Evolutionary conservation across 2,797 vertebrate genomes (phyloP).

Genomic region (Pangasius krempfi): DNA sequence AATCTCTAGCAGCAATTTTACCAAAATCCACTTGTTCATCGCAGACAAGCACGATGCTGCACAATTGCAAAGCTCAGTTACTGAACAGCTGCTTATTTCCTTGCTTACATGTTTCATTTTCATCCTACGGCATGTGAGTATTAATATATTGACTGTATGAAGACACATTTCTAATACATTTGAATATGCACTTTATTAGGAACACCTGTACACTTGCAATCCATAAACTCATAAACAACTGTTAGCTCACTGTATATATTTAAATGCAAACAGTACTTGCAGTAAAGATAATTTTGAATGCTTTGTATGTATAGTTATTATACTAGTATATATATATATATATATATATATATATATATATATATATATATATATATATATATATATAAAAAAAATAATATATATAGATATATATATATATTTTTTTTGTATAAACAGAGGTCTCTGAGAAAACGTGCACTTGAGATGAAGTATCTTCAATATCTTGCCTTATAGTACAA

Average conservation of each 20-base stretch:
- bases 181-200: background rate
- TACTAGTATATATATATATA: too few species aligned
- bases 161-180: background rate
- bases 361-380: too few species aligned
- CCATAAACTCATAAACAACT: too few species aligned
- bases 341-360: too few species aligned
- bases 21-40: background rate
- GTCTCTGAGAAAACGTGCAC: too few species aligned
- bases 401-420: too few species aligned
- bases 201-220: background rate
- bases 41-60: background rate
- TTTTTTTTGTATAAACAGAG: too few species aligned
- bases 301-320: background rate
- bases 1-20: too few species aligned
- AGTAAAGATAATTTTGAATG: background rate
- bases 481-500: background rate
- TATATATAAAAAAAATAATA: too few species aligned
- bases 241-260: background rate
- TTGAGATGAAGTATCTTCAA: background rate
- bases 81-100: too few species aligned
- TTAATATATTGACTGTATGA: background rate
- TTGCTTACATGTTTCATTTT: background rate
- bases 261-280: background rate
- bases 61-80: background rate
- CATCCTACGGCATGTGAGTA: background rate